Percentiles rank a stretch among this genome's conserved stretches.
Conservation (phyloP, 2,888 invertebrate species). For the Campopleginae sp. region DNA sequence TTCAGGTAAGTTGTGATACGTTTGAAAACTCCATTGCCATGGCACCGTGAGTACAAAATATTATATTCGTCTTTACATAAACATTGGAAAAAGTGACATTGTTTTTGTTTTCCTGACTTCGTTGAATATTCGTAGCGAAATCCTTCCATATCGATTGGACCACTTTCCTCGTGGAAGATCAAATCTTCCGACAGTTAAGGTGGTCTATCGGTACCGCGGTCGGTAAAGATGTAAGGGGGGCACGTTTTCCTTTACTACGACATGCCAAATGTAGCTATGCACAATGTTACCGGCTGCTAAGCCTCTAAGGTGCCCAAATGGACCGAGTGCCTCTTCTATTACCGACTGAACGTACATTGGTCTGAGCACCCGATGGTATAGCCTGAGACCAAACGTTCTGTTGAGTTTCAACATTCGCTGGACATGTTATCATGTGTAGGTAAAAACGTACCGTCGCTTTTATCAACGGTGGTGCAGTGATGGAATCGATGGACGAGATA, state of each 20-base stretch:
- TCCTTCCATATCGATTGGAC: neutral
- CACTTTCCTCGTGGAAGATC: neutral
- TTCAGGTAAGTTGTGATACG: conserved; percentile 58
- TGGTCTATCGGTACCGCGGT: too few relatives aligned
- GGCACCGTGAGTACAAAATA: conserved; percentile 48
- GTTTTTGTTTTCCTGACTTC: neutral
- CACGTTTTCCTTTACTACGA: neutral
- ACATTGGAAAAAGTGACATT: neutral
- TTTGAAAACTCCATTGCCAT: conserved; percentile 10
- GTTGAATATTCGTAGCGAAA: neutral
- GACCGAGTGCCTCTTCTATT: neutral
- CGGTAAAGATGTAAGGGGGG: too few relatives aligned
- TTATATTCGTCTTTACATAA: neutral
- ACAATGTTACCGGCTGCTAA: too few relatives aligned
- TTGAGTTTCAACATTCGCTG: neutral
- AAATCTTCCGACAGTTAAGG: neutral
- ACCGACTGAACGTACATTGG: conserved; percentile 24
- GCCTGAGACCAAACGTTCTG: neutral
- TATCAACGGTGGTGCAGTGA: neutral
- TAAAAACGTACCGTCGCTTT: too few relatives aligned
- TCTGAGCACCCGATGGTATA: conserved; percentile 18
- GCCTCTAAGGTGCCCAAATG: neutral
- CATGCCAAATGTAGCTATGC: too few relatives aligned
- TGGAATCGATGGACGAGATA: neutral
- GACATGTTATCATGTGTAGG: neutral